phyloP scores from a whole-genome alignment of 2,797 vertebrate species.

The Enteromius paludinosus region DNA sequence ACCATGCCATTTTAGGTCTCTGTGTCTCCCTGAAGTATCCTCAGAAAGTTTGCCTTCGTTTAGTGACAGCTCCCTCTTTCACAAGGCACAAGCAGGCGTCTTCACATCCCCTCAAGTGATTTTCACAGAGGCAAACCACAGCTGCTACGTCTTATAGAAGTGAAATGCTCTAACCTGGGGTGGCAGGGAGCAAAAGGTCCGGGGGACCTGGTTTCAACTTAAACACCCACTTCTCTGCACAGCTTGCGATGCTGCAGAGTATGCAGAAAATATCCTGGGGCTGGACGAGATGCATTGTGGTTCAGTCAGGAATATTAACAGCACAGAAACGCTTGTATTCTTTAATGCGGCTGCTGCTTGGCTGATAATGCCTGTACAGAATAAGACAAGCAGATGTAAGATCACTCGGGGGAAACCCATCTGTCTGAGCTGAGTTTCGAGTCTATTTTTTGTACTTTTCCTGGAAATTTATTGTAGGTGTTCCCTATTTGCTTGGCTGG shows the following conservation, averaged over 20 bases:
- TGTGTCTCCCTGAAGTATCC: slow-evolving; percentile 29
- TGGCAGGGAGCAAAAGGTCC: slow-evolving; percentile 24
- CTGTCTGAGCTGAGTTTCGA: slow-evolving; percentile 37
- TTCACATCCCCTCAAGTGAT: slow-evolving; percentile 11
- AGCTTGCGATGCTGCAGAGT: slow-evolving; percentile 23
- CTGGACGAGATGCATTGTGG: slow-evolving; percentile 20
- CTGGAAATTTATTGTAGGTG: slow-evolving; percentile 22
- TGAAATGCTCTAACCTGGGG: slow-evolving; percentile 44
- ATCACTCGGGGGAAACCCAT: slow-evolving; percentile 39
- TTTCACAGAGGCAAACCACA: slow-evolving; percentile 20
- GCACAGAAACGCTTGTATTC: slow-evolving; percentile 34
- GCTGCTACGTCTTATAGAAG: background rate
- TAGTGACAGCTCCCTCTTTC: slow-evolving; percentile 32
- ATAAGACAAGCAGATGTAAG: slow-evolving; percentile 46
- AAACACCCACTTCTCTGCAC: background rate
- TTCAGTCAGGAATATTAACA: slow-evolving; percentile 52
- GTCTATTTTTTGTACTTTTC: slow-evolving; percentile 6
- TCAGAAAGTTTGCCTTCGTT: slow-evolving; percentile 40
- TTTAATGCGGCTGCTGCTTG: slow-evolving; percentile 36
- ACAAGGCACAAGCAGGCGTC: background rate
- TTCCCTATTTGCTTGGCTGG: slow-evolving; percentile 27
- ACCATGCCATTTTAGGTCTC: slow-evolving; percentile 35
- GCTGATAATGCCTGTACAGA: slow-evolving; percentile 27
- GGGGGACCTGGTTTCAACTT: background rate
- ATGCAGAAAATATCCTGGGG: slow-evolving; percentile 48